Conservation (phyloP, 2,888 invertebrate species). For the Mythimna loreyi region DNA sequence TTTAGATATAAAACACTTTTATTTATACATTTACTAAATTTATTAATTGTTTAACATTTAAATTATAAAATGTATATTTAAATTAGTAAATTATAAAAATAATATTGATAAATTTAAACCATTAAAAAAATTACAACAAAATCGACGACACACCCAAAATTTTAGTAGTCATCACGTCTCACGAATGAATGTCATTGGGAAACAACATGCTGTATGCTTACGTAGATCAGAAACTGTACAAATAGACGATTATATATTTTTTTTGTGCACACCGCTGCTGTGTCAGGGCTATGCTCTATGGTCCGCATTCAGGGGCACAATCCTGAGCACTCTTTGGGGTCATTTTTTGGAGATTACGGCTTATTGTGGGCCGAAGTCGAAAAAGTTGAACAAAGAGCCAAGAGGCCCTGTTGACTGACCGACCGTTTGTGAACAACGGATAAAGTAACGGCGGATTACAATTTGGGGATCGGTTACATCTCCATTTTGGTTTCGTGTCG, state of each 20-base stretch:
- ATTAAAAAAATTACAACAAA: too few species aligned
- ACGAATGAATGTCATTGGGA: neutral
- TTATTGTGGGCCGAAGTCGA: conserved; percentile 84
- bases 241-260: conserved; percentile 82
- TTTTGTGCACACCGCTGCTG: conserved; percentile 75
- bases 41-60: too few species aligned
- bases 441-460: conserved; percentile 75
- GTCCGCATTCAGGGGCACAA: conserved; percentile 76
- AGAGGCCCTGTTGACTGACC: conserved; percentile 86
- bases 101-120: too few species aligned
- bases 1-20: too few species aligned
- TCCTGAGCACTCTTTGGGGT: conserved; percentile 88
- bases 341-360: conserved; percentile 90
- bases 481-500: conserved; percentile 63
- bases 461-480: conserved; percentile 76
- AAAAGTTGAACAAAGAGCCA: conserved; percentile 81
- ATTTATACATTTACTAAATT: too few species aligned
- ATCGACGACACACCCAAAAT: conserved; percentile 4
- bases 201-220: conserved; percentile 73
- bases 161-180: neutral
- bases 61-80: too few species aligned
- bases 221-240: conserved; percentile 74
- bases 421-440: conserved; percentile 75
- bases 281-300: conserved; percentile 66
- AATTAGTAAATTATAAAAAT: too few species aligned